These are phyloP conservation scores for Melanerpes formicivorus DNA, from an alignment of 2,113 vertebrate species.

Conservation along the genomic window DNA sequence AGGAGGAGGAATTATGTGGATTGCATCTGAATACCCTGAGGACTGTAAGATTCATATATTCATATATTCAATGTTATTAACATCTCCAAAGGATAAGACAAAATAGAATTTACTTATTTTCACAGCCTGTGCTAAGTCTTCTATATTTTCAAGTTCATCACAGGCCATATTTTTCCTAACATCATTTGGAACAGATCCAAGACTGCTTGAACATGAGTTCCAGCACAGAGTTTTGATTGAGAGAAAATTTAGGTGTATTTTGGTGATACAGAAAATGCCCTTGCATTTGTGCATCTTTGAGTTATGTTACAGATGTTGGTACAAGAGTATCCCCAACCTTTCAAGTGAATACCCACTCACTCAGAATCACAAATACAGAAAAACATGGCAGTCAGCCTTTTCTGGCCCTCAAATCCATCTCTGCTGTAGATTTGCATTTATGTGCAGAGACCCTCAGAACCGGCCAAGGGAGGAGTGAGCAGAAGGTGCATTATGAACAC, in stretches of 20 bases:
- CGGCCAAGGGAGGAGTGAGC: constrained; percentile 45
- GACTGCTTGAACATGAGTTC: neutral
- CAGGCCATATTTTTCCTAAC: neutral
- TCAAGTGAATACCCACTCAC: constrained; percentile 36
- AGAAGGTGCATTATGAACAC: constrained; percentile 52
- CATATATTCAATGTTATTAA: neutral
- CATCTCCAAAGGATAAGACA: neutral
- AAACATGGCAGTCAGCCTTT: constrained; percentile 22
- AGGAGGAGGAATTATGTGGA: neutral
- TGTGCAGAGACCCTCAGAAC: constrained; percentile 48
- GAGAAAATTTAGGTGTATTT: constrained; percentile 25
- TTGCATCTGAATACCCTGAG: neutral
- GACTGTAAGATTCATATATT: neutral
- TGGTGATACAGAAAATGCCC: neutral
- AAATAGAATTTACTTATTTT: constrained; percentile 29
- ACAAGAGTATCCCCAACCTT: constrained; percentile 24
- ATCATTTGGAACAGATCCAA: neutral
- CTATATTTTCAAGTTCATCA: neutral
- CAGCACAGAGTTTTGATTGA: constrained; percentile 27
- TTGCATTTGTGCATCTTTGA: neutral
- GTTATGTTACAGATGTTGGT: constrained; percentile 7
- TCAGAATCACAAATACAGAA: constrained; percentile 22
- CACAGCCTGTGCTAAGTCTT: neutral
- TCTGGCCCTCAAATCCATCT: constrained; percentile 20
- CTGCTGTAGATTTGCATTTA: constrained; percentile 55